phyloP scores from a whole-genome alignment of 2,113 vertebrate species.

The Riparia riparia region DNA sequence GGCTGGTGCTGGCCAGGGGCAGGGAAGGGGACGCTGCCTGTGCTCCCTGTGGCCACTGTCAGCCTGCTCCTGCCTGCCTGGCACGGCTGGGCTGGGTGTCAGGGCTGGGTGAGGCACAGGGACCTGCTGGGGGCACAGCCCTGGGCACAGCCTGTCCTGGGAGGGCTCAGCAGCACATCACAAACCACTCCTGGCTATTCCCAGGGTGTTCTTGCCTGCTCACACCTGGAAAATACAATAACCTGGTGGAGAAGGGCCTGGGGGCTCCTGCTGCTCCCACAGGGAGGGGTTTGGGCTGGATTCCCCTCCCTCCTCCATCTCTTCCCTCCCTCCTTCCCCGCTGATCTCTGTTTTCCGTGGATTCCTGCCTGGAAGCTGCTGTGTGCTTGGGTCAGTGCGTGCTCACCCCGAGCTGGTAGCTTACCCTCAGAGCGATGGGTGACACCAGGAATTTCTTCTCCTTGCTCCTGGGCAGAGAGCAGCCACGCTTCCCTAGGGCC shows the following conservation, averaged over 20 bases:
- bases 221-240: neutral
- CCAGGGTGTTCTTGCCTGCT: neutral
- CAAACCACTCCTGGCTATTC: neutral
- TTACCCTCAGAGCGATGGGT: fast-evolving
- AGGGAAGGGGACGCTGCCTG: neutral
- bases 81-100: neutral
- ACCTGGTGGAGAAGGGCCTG: neutral
- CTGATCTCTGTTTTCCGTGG: neutral
- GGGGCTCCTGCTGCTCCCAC: fast-evolving
- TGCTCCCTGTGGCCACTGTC: neutral
- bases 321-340: neutral
- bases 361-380: neutral
- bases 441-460: neutral
- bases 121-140: neutral
- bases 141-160: neutral
- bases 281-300: neutral
- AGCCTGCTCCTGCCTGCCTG: neutral
- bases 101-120: neutral
- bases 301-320: neutral
- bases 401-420: fast-evolving
- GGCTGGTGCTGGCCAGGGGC: neutral
- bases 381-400: neutral
- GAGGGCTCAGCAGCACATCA: neutral
- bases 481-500: neutral
- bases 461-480: neutral